phyloP scores from a whole-genome alignment of 2,888 invertebrate genomes.

The Limnephilus rhombicus region DNA sequence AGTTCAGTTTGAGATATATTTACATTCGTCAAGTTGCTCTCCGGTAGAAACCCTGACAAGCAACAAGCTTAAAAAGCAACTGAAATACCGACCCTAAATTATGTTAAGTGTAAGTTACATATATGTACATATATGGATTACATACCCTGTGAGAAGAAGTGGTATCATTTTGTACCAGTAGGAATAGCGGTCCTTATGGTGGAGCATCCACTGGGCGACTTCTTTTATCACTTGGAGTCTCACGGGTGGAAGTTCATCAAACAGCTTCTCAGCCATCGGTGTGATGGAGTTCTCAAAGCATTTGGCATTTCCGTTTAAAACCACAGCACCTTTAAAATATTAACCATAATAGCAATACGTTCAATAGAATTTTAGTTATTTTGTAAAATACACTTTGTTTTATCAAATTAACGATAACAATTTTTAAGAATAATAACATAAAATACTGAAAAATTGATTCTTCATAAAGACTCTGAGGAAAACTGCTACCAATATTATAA shows the following conservation, averaged over 20 bases:
- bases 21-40: too few relatives aligned
- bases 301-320: constrained; percentile 85
- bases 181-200: constrained; percentile 91
- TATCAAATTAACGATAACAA: background rate
- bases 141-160: constrained; percentile 87
- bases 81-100: too few relatives aligned
- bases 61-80: too few relatives aligned
- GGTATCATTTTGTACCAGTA: constrained; percentile 93
- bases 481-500: background rate
- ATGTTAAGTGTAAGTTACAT: background rate
- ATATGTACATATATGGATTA: background rate
- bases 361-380: background rate
- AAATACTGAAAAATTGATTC: background rate
- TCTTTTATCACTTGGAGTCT: constrained; percentile 86
- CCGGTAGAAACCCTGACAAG: too few relatives aligned
- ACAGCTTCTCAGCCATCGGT: constrained; percentile 91
- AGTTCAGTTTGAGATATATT: too few relatives aligned
- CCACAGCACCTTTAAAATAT: constrained; percentile 75
- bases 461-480: background rate
- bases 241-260: constrained; percentile 90
- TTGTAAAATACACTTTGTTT: background rate
- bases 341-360: background rate
- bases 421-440: background rate
- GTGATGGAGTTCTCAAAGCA: constrained; percentile 85
- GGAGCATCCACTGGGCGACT: constrained; percentile 87